Evolutionary conservation across 2,113 vertebrate genomes (phyloP), one percentile per base, ranked within the genome.

Genomic region (Urocynchramus pylzowi): DNA sequence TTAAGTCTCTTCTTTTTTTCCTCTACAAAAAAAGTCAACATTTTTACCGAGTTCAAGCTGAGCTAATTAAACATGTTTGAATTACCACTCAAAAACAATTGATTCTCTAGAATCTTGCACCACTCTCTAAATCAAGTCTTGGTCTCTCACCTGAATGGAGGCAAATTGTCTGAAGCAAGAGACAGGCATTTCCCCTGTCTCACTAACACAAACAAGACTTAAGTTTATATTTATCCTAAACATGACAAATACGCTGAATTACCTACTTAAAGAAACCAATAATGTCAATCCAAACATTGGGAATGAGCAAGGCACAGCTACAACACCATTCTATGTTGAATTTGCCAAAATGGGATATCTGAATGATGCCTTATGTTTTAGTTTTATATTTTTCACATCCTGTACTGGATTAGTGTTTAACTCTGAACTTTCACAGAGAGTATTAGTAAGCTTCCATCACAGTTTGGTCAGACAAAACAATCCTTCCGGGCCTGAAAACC

Each of bases 271-370:
- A 45, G 10, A 81, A 60, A 81, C 22, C 50, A 68, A 10, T 21
- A 41, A 61, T 2, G 2, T 9, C 23, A 64, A 37, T 13, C 17
- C 14, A n/a, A 78, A 33, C 4, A 10, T 0, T 39, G 16, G 37
- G 16, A 13, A 33, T 3, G 16, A 12, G 39, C 23, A 78, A 65
- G 20, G 31, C 20, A 73, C 7, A 37, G 26, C 11, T 41, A 49
- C 35, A 70, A 47, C 47, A 69, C 0, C 39, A 39, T 23, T 13
- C 21, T 0, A 47, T 1, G 3, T 0, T n/a, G 4, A 14, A n/a
- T 65, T 75, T 67, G 18, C 20, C 41, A 57, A 60, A 80, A 60
- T 3, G 57, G 7, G 3, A 13, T 39, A 53, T 2, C 26, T 0
- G 0, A 78, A 42, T 7, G 7, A 28, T 35, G 31, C 24, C 31